phyloP scores from a whole-genome alignment of 2,888 invertebrate species.

The Aelia acuminata region DNA sequence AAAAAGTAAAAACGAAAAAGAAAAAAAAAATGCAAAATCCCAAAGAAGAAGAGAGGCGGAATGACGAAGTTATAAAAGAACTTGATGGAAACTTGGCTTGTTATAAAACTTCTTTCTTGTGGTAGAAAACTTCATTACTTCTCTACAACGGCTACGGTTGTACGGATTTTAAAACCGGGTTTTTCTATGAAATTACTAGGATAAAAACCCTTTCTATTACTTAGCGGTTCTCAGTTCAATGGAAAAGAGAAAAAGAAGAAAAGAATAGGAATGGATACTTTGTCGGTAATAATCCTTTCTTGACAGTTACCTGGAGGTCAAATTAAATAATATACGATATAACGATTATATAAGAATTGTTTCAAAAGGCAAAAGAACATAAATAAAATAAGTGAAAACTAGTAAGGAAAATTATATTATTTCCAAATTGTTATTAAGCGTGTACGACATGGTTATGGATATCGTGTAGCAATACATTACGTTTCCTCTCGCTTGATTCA shows the following conservation, averaged over 20 bases:
- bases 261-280: background rate
- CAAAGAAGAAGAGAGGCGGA: slow-evolving; percentile 10
- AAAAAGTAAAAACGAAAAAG: slow-evolving; percentile 26
- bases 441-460: no score
- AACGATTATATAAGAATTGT: no score
- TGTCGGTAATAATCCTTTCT: background rate
- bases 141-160: background rate
- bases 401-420: no score
- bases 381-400: no score
- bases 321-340: no score
- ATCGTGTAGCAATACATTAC: no score
- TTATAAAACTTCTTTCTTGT: slow-evolving; percentile 45
- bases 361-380: no score
- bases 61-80: slow-evolving; percentile 40
- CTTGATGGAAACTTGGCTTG: slow-evolving; percentile 35
- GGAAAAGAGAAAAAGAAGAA: background rate
- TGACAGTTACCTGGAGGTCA: background rate
- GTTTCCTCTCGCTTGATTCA: no score
- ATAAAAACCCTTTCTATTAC: background rate
- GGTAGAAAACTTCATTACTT: slow-evolving; percentile 43
- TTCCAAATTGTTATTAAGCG: no score
- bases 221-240: background rate
- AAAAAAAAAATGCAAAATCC: slow-evolving; percentile 10
- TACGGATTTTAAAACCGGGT: background rate
- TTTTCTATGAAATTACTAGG: background rate